Evolutionary conservation across 2,797 vertebrate species (phyloP), one percentile per base, ranked within the genome.

Genomic region (Rhinatrema bivittatum): DNA sequence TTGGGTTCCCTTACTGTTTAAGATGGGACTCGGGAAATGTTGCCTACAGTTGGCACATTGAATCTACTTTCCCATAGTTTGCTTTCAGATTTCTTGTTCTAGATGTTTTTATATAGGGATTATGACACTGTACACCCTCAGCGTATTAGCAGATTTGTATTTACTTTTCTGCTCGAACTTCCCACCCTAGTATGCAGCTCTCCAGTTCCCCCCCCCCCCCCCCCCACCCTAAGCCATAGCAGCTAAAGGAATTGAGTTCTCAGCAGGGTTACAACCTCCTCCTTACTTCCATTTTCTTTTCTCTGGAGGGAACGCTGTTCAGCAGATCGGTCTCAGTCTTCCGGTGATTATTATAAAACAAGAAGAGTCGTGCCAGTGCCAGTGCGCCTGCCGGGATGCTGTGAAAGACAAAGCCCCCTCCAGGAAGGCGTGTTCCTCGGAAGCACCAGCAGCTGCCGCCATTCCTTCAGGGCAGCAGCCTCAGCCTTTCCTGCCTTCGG

Each of bases 261-360:
- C n/a, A n/a, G n/a, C n/a, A n/a, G n/a, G n/a, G n/a, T n/a, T n/a
- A n/a, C n/a, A n/a, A n/a, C n/a, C n/a, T n/a, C 7, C 20, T 19
- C 10, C 31, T 22, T 28, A n/a, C 26, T 28, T 28, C 12, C 59
- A 32, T 69, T 2, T 7, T 53, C 57, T 60, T 63, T 67, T 58
- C 53, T 65, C 53, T 50, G 9, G 76, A 99, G 96, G 95, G 54
- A 94, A 56, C 63, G 79, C 93, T 2, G 87, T 99, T 52, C 95
- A 97, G 61, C 95, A 98, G 79, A 97, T 98, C 6, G 96, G 95
- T 57, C 88, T 99, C 72, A 98, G 94, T 32, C 82, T 99, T 57
- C 96, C 96, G 2, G 93, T 99, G 70, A 98, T 99, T 72, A 98
- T 99, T 76, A 99, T 99, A 74, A 99, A 99, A 71, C 96, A 98